Percentiles rank a stretch among this genome's conserved stretches.
These are phyloP conservation scores for Nemoura dubitans DNA, from an alignment of 2,888 invertebrate genomes.

Conservation along the genomic window DNA sequence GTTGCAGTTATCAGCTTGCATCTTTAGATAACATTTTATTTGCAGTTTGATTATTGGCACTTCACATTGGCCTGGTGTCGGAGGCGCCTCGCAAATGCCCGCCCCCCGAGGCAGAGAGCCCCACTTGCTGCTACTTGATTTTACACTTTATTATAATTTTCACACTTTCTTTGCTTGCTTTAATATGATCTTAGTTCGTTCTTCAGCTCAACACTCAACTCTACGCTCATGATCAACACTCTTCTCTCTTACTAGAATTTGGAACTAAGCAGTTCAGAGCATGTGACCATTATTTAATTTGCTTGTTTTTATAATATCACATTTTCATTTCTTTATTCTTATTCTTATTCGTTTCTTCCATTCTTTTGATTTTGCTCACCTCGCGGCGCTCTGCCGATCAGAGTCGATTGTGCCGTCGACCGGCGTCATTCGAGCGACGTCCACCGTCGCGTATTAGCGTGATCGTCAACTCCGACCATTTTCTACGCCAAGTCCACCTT, in stretches of 20 bases:
- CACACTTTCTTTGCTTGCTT: conserved; percentile 25
- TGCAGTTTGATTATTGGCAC: conserved; percentile 44
- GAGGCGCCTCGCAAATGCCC: background rate
- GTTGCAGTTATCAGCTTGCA: conserved; percentile 35
- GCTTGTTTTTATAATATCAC: background rate
- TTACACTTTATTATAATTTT: conserved; percentile 15
- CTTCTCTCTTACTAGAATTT: conserved; percentile 21
- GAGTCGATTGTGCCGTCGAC: conserved; percentile 48
- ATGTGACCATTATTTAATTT: background rate
- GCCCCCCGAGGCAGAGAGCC: background rate
- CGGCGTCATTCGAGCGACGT: conserved; percentile 48
- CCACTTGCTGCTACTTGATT: background rate
- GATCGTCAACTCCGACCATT: background rate
- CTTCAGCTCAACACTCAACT: background rate
- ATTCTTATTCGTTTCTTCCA: conserved; percentile 48
- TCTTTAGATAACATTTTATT: conserved; percentile 36
- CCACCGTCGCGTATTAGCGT: conserved; percentile 46
- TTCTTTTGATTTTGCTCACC: conserved; percentile 46
- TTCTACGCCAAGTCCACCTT: background rate
- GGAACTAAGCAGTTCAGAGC: background rate
- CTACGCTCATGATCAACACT: conserved; percentile 19
- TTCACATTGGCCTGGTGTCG: conserved; percentile 13
- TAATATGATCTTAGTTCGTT: conserved; percentile 1
- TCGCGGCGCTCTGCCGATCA: conserved; percentile 35
- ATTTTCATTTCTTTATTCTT: conserved; percentile 37